These are phyloP conservation scores for Druon quercuslanigerum DNA, from an alignment of 1,140 invertebrate genomes.

Conservation along the genomic window DNA sequence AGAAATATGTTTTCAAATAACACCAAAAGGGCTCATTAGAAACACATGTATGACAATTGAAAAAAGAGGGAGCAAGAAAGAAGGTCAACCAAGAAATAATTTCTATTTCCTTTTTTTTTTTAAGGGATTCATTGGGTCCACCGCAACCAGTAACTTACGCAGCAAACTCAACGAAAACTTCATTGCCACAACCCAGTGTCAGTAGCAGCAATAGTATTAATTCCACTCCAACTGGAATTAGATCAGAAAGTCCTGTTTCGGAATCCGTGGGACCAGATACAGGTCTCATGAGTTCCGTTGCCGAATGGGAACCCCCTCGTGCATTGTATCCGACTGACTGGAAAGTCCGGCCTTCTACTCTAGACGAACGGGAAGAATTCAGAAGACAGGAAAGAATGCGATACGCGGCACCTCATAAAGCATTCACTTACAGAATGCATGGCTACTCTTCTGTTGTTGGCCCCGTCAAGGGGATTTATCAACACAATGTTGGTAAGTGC, in stretches of 20 bases:
- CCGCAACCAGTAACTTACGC: slow-evolving; percentile 45
- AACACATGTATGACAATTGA: no score
- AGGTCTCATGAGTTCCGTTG: slow-evolving; percentile 52
- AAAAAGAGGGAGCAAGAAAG: no score
- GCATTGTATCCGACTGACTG: slow-evolving; percentile 84
- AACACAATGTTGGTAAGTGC: slow-evolving; percentile 74
- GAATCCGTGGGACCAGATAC: slow-evolving; percentile 60
- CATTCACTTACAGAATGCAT: slow-evolving; percentile 90
- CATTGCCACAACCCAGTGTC: slow-evolving; percentile 45
- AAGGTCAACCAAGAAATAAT: not conserved
- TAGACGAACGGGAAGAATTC: slow-evolving; percentile 87
- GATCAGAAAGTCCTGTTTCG: slow-evolving; percentile 52
- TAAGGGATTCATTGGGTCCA: slow-evolving; percentile 63
- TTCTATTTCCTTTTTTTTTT: slow-evolving; percentile 42
- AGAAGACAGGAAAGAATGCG: slow-evolving; percentile 83
- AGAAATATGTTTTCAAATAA: no score
- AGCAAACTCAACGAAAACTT: slow-evolving; percentile 47
- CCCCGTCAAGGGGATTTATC: slow-evolving; percentile 91
- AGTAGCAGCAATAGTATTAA: slow-evolving; percentile 39
- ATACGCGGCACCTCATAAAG: slow-evolving; percentile 89
- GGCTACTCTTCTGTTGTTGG: slow-evolving; percentile 92
- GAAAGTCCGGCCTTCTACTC: slow-evolving; percentile 86
- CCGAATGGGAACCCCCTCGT: slow-evolving; percentile 77
- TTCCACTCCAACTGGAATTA: slow-evolving; percentile 43
- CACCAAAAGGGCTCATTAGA: no score